Conservation (phyloP, 2,888 invertebrate genomes). For the Stenodera caucasica region DNA sequence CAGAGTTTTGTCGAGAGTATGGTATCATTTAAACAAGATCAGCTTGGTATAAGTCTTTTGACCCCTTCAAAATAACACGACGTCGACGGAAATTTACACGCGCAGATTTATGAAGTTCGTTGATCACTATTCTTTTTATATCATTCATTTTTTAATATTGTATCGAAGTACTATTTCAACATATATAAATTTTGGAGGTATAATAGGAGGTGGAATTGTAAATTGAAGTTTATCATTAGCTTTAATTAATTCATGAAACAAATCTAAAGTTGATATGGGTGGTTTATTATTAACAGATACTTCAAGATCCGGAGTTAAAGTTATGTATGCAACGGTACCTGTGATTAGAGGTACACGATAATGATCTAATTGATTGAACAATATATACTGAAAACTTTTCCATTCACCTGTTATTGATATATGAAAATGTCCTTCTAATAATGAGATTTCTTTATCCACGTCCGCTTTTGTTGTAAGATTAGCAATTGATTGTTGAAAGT, state of each 20-base stretch:
- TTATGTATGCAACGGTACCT: neutral
- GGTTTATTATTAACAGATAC: neutral
- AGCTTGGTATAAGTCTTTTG: slow-evolving; percentile 17
- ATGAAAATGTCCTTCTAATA: neutral
- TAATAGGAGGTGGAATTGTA: neutral
- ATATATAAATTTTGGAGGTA: neutral
- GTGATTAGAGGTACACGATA: neutral
- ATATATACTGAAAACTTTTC: neutral
- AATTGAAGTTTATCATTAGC: neutral
- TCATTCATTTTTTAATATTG: slow-evolving; percentile 6
- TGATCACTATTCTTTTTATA: slow-evolving; percentile 5
- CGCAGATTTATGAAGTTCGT: slow-evolving; percentile 19
- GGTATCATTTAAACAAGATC: slow-evolving; percentile 17
- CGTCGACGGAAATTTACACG: slow-evolving; percentile 13
- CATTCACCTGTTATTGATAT: neutral
- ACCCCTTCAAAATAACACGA: slow-evolving; percentile 12
- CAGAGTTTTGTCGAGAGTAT: slow-evolving; percentile 39
- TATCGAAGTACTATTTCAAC: neutral
- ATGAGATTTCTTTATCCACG: neutral
- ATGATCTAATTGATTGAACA: neutral
- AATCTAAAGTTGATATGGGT: neutral
- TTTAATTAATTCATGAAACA: neutral
- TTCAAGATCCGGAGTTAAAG: neutral
- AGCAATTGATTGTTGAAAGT: neutral
- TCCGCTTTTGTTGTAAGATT: neutral